Percentiles rank a stretch among this genome's conserved stretches.
Conservation (phyloP, 2,888 invertebrate species). For the Physocephala rufipes region DNA sequence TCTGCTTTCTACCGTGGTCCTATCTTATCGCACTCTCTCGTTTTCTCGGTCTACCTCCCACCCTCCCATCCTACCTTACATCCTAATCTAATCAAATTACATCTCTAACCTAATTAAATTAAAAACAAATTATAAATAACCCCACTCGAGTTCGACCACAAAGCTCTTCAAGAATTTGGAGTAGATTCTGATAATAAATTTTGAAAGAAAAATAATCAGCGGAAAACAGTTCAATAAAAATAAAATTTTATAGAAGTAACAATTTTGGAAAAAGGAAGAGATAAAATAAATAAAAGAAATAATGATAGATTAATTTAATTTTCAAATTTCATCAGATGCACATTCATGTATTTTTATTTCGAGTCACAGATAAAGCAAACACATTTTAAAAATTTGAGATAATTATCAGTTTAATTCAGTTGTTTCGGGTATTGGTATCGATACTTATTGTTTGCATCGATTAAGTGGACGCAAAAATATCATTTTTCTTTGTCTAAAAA, state of each 20-base stretch:
- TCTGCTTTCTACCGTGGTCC: no score
- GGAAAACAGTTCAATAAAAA: constrained; percentile 33
- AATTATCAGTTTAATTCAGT: no score
- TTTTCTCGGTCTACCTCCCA: no score
- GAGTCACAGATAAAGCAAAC: no score
- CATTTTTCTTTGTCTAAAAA: not conserved
- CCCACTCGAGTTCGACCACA: not conserved
- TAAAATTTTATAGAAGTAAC: constrained; percentile 38
- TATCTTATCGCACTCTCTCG: no score
- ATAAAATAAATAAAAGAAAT: constrained; percentile 12
- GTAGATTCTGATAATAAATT: not conserved
- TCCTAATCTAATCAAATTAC: not conserved
- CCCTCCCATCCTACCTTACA: not conserved
- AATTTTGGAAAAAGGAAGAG: not conserved
- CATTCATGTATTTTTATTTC: no score
- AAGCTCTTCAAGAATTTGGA: constrained; percentile 1
- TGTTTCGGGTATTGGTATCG: not conserved
- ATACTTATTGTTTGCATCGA: constrained; percentile 26
- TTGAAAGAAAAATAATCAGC: not conserved
- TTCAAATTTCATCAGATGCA: no score
- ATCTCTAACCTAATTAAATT: constrained; percentile 39
- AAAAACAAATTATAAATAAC: constrained; percentile 43
- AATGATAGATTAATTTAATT: no score
- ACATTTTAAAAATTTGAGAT: no score
- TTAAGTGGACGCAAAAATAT: constrained; percentile 12